Evolutionary conservation across 2,888 invertebrate species (phyloP).

Genomic region (Folsomia manolachei): DNA sequence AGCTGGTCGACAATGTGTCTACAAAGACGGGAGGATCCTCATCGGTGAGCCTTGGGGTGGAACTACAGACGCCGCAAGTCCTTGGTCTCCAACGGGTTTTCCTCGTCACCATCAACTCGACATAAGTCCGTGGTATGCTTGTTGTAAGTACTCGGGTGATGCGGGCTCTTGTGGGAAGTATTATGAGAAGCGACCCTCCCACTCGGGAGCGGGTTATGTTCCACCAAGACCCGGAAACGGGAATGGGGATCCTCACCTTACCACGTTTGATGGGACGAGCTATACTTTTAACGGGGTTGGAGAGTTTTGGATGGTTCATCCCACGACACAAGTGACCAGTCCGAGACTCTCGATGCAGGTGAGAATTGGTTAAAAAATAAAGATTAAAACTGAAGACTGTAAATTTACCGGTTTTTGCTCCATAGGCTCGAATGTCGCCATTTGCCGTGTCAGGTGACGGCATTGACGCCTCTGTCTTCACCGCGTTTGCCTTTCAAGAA

Average conservation of each 20-base stretch:
- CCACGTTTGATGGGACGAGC: not conserved
- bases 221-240: constrained; percentile 2
- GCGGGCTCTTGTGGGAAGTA: not conserved
- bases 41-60: not conserved
- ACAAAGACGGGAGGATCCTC: not conserved
- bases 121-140: not conserved
- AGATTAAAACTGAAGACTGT: too few species aligned
- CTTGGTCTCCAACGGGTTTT: not conserved
- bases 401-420: too few species aligned
- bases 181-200: constrained; percentile 17
- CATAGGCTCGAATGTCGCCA: too few species aligned
- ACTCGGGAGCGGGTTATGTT: constrained; percentile 10
- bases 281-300: constrained; percentile 4
- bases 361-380: not conserved
- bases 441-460: too few species aligned
- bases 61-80: not conserved
- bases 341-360: not conserved
- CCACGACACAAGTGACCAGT: not conserved
- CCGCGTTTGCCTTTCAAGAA: not conserved
- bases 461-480: not conserved
- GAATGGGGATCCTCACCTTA: not conserved
- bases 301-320: not conserved
- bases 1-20: constrained; percentile 12
- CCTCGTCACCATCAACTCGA: not conserved
- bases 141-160: not conserved